A percentile compares a stretch with the other conserved stretches of the same genome.
Conservation (phyloP, 2,797 vertebrate genomes). For the Ictinia mississippiensis region DNA sequence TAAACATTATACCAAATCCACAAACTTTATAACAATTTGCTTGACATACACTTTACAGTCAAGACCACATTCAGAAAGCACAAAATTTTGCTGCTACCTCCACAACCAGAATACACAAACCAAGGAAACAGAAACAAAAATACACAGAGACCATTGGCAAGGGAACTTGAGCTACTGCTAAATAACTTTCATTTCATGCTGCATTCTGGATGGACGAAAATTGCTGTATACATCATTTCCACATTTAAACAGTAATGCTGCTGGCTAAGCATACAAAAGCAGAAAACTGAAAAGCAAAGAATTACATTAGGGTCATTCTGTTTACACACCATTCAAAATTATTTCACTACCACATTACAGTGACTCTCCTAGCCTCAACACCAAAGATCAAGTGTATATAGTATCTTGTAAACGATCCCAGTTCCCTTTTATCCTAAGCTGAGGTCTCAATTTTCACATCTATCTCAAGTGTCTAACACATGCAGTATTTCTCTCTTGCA, state of each 20-base stretch:
- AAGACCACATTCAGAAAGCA: not conserved
- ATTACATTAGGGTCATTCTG: not conserved
- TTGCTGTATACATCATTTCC: not conserved
- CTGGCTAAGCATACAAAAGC: not conserved
- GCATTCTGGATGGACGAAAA: not conserved
- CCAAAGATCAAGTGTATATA: not conserved
- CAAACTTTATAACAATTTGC: not conserved
- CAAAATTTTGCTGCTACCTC: not conserved
- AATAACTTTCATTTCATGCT: not conserved
- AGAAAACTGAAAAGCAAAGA: not conserved
- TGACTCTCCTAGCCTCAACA: not conserved
- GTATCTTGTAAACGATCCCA: not conserved
- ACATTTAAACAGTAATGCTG: not conserved
- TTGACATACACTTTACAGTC: not conserved
- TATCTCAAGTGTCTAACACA: conserved; percentile 5
- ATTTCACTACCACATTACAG: not conserved
- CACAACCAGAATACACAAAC: not conserved
- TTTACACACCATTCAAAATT: not conserved
- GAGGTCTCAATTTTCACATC: conserved; percentile 5
- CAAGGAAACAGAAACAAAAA: not conserved
- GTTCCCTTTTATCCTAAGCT: not conserved
- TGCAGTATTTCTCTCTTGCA: not conserved
- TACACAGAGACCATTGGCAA: not conserved
- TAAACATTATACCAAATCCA: not conserved
- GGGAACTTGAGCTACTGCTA: not conserved